Percentiles rank a stretch among this genome's conserved stretches.
These are phyloP conservation scores for Natrix natrix DNA, from an alignment of 2,797 vertebrate species.

Conservation along the genomic window DNA sequence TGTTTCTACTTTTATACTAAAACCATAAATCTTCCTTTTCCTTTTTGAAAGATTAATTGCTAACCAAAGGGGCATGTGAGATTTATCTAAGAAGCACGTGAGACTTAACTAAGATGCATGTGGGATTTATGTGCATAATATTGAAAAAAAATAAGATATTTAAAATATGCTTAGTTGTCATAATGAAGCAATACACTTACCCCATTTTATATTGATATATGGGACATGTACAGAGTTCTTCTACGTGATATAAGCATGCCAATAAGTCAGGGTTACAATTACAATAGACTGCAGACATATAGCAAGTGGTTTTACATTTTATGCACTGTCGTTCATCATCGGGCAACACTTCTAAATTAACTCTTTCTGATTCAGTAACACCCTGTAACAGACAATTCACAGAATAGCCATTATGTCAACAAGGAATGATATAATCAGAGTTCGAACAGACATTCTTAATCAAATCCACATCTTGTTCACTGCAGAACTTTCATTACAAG, in stretches of 20 bases:
- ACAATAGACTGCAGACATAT: conserved; percentile 93
- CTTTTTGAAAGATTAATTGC: not conserved
- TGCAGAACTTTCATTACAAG: not conserved
- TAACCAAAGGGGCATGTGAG: not conserved
- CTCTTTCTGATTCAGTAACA: conserved; percentile 80
- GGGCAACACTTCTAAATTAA: conserved; percentile 87
- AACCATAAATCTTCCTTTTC: not conserved
- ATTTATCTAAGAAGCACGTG: not conserved
- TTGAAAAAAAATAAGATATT: not conserved
- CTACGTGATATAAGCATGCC: conserved; percentile 88
- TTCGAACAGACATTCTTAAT: not conserved
- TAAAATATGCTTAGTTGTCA: not conserved
- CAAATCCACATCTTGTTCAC: not conserved
- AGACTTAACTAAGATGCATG: not conserved
- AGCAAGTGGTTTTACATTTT: conserved; percentile 96
- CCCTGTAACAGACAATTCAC: conserved; percentile 73
- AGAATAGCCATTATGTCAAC: not conserved
- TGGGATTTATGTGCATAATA: not conserved
- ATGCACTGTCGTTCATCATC: conserved; percentile 93
- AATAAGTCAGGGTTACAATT: conserved; percentile 82
- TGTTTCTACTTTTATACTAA: not conserved
- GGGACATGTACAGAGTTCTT: conserved; percentile 86
- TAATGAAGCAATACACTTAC: conserved; percentile 72
- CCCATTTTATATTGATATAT: conserved; percentile 80
- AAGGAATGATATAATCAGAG: not conserved